Percentiles rank a stretch among this genome's conserved stretches.
Evolutionary conservation across 1,140 invertebrate species (phyloP).

Genomic region (Neodiprion fabricii): DNA sequence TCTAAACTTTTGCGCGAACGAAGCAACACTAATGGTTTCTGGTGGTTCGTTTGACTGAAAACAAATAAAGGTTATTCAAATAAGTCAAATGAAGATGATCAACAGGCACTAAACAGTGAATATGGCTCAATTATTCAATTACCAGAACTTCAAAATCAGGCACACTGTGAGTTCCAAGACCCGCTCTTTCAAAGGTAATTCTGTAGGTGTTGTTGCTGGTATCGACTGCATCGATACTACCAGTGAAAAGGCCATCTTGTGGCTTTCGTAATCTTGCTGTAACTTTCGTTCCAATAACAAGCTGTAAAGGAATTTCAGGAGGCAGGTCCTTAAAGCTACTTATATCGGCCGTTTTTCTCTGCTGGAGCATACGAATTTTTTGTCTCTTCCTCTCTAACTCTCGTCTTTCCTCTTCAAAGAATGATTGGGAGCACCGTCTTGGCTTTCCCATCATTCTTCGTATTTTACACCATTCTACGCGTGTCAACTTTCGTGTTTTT

Average conservation of each 20-base stretch:
- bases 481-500: constrained; percentile 82
- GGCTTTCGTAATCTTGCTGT: constrained; percentile 88
- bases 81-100: background rate
- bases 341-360: constrained; percentile 86
- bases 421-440: constrained; percentile 89
- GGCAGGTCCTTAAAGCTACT: constrained; percentile 89
- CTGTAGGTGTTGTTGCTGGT: constrained; percentile 97
- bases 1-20: constrained; percentile 83
- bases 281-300: constrained; percentile 97
- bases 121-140: constrained; percentile 32
- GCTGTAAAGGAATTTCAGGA: constrained; percentile 92
- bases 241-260: constrained; percentile 96
- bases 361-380: constrained; percentile 93
- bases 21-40: constrained; percentile 88
- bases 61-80: constrained; percentile 18
- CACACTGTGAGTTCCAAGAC: constrained; percentile 94
- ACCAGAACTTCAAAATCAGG: constrained; percentile 95
- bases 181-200: constrained; percentile 93
- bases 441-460: constrained; percentile 97
- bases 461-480: constrained; percentile 96
- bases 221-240: constrained; percentile 96
- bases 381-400: constrained; percentile 90
- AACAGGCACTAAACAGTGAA: background rate
- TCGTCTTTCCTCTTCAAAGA: constrained; percentile 93
- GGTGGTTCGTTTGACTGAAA: constrained; percentile 83